These are phyloP conservation scores for Andrena cerasifolii DNA, from an alignment of 1,140 invertebrate species.

Conservation along the genomic window DNA sequence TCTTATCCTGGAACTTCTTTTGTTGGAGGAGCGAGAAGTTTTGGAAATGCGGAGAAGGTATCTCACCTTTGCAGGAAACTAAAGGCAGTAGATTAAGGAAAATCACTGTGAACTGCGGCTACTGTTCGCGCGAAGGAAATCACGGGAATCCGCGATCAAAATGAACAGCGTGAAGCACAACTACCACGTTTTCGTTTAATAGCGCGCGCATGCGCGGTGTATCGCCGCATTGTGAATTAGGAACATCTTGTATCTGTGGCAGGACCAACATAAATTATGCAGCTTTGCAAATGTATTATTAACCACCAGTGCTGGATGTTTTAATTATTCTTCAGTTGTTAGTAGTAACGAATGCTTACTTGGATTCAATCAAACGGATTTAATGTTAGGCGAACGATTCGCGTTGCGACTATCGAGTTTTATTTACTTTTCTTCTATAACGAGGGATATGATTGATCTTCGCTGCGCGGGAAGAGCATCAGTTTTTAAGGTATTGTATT, in stretches of 20 bases:
- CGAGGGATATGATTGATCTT: neutral
- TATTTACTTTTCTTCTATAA: no score
- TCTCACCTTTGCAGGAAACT: slow-evolving; percentile 30
- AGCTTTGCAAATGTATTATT: neutral
- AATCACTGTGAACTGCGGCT: neutral
- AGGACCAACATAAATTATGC: neutral
- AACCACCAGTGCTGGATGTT: no score
- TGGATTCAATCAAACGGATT: neutral
- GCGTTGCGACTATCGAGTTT: no score
- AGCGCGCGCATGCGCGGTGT: neutral
- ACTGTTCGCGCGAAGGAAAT: neutral
- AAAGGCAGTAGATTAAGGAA: neutral
- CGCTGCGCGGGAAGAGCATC: neutral
- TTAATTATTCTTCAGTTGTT: neutral
- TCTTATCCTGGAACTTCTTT: neutral
- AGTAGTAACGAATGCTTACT: no score
- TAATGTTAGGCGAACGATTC: neutral
- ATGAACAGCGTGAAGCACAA: neutral
- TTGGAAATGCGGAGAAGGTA: neutral
- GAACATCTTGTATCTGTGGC: neutral
- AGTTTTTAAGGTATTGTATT: neutral
- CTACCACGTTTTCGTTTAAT: slow-evolving; percentile 31
- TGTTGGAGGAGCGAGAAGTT: neutral
- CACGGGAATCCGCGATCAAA: neutral
- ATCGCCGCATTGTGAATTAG: slow-evolving; percentile 1